Conservation (phyloP, 2,797 vertebrate genomes). For the Nannoperca obscura region DNA sequence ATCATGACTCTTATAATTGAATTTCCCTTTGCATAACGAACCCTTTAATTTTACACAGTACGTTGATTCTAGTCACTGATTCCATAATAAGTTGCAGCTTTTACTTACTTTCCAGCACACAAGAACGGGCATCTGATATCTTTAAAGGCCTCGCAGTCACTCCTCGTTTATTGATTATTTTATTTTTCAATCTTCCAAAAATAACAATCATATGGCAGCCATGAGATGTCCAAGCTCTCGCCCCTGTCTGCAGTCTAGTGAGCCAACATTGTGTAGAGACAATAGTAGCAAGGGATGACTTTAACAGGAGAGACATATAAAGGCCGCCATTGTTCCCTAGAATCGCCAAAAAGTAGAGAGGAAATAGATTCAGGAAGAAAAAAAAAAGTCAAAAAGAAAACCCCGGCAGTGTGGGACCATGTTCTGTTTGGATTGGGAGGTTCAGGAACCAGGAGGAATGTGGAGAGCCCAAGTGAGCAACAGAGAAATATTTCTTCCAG, state of each 20-base stretch:
- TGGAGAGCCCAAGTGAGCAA: slow-evolving; percentile 80
- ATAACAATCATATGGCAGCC: slow-evolving; percentile 47
- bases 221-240: slow-evolving; percentile 42
- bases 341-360: slow-evolving; percentile 74
- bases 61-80: slow-evolving; percentile 22
- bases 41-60: slow-evolving; percentile 33
- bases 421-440: slow-evolving; percentile 86
- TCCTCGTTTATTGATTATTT: slow-evolving; percentile 46
- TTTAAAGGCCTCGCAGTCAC: slow-evolving; percentile 10
- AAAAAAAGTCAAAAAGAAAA: slow-evolving; percentile 76
- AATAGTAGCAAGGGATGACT: slow-evolving; percentile 66
- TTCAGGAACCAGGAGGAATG: slow-evolving; percentile 85
- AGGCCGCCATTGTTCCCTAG: slow-evolving; percentile 77
- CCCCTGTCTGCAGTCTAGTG: slow-evolving; percentile 41
- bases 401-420: slow-evolving; percentile 75
- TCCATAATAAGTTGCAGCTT: slow-evolving; percentile 45
- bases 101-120: slow-evolving; percentile 22
- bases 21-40: slow-evolving; percentile 33
- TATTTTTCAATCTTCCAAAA: slow-evolving; percentile 49
- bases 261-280: slow-evolving; percentile 68
- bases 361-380: slow-evolving; percentile 79
- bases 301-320: slow-evolving; percentile 67
- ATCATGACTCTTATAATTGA: slow-evolving; percentile 30
- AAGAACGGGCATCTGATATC: slow-evolving; percentile 3
- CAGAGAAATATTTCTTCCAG: slow-evolving; percentile 85